Evolutionary conservation across 2,888 invertebrate genomes (phyloP).

Genomic region (Blastobasis lacticolella): DNA sequence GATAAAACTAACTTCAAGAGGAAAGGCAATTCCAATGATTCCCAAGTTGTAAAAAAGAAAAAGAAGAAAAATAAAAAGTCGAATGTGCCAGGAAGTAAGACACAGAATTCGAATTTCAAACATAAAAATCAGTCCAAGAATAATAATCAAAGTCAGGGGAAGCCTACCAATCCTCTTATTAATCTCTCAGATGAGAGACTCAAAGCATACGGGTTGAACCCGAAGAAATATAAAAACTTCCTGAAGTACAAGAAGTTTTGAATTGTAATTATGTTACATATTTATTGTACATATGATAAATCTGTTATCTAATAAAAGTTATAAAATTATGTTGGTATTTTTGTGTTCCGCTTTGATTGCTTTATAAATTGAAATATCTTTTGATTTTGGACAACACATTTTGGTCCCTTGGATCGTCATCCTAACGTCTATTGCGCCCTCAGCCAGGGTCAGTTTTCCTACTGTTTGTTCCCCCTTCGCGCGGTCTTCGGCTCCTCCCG

Average conservation of each 20-base stretch:
- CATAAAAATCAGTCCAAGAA: conserved; percentile 9
- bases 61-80: conserved; percentile 25
- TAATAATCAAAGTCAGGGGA: conserved; percentile 18
- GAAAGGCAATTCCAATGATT: too few relatives aligned
- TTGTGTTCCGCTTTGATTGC: background rate
- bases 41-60: conserved; percentile 10
- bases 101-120: conserved; percentile 15
- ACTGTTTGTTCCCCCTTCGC: too few relatives aligned
- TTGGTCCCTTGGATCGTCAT: too few relatives aligned
- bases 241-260: conserved; percentile 78
- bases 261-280: conserved; percentile 7
- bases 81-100: conserved; percentile 12
- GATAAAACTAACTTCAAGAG: too few relatives aligned
- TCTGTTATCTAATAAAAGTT: background rate
- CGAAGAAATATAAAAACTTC: conserved; percentile 88
- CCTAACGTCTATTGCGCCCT: too few relatives aligned
- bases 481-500: too few relatives aligned
- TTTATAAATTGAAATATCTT: too few relatives aligned
- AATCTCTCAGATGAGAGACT: conserved; percentile 85
- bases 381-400: too few relatives aligned
- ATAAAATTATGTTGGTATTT: background rate
- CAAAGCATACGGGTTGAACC: conserved; percentile 93
- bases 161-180: conserved; percentile 40
- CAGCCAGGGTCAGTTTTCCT: too few relatives aligned
- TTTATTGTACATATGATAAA: background rate